Percentiles rank a stretch among this genome's conserved stretches.
Conservation (phyloP, 2,888 invertebrate species). For the Seladonia tumulorum region DNA sequence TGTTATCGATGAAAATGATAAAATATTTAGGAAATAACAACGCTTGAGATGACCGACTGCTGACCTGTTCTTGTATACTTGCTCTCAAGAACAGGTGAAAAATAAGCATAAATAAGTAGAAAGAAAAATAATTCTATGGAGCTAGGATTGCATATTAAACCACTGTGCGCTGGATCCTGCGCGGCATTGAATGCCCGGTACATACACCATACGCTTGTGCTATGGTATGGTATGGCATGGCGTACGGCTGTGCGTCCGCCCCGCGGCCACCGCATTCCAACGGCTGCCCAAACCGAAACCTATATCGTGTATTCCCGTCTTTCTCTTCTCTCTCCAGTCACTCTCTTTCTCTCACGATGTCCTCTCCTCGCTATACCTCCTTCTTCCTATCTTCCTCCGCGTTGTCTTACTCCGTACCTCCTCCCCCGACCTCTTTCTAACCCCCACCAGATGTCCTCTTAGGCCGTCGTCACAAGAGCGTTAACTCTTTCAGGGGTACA, state of each 20-base stretch:
- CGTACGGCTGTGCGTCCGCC: conserved; percentile 67
- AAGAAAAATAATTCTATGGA: background rate
- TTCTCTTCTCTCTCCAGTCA: conserved; percentile 38
- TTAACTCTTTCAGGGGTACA: conserved; percentile 11
- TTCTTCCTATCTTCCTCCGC: conserved; percentile 40
- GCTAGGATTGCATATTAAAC: background rate
- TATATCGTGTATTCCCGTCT: conserved; percentile 72
- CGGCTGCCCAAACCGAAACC: conserved; percentile 80
- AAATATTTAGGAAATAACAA: no score
- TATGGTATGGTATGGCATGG: conserved; percentile 60
- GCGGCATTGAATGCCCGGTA: conserved; percentile 1
- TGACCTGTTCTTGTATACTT: no score
- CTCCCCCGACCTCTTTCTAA: conserved; percentile 21
- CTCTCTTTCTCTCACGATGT: conserved; percentile 36
- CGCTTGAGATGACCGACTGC: no score
- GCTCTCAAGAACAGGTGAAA: no score
- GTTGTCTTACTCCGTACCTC: conserved; percentile 53
- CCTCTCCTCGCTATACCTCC: conserved; percentile 30
- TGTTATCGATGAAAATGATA: no score
- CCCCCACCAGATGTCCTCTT: conserved; percentile 31
- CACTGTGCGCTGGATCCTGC: conserved; percentile 3
- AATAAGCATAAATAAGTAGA: no score
- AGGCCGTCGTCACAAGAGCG: conserved; percentile 18
- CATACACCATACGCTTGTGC: conserved; percentile 2
- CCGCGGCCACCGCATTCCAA: conserved; percentile 79